phyloP scores from a whole-genome alignment of 2,888 invertebrate genomes.

The Agonopterix arenella region DNA sequence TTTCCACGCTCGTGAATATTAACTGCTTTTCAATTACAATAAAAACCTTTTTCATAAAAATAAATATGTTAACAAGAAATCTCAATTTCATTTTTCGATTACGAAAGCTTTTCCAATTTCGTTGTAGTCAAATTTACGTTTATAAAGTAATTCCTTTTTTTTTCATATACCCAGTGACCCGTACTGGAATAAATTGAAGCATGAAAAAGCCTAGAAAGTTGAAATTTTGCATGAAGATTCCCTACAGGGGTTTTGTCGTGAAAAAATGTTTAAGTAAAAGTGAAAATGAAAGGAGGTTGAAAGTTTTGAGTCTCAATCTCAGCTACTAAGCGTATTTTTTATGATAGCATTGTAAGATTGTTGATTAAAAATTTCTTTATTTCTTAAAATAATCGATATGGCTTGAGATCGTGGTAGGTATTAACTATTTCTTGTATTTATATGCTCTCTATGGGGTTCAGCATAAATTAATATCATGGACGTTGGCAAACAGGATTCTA shows the following conservation, averaged over 20 bases:
- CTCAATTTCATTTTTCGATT: not conserved
- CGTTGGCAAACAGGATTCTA: too few relatives aligned
- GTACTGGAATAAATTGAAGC: not conserved
- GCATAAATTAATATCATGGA: too few relatives aligned
- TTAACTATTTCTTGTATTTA: too few relatives aligned
- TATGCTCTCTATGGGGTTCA: too few relatives aligned
- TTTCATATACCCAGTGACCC: not conserved
- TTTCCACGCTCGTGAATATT: too few relatives aligned
- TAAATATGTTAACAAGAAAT: not conserved
- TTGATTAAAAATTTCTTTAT: too few relatives aligned
- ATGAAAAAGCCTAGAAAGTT: not conserved
- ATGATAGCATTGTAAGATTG: too few relatives aligned
- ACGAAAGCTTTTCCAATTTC: not conserved
- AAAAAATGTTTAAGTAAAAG: not conserved
- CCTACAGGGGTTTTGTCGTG: not conserved
- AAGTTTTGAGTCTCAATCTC: not conserved
- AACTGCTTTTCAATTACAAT: too few relatives aligned
- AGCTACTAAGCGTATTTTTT: not conserved
- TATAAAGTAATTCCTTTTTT: not conserved
- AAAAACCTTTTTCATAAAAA: too few relatives aligned
- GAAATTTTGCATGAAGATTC: slow-evolving; percentile 1
- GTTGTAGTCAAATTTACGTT: not conserved
- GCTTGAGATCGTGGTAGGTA: too few relatives aligned
- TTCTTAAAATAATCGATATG: too few relatives aligned
- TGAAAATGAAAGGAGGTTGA: not conserved